Percentiles rank a stretch among this genome's conserved stretches.
Conservation (phyloP, 2,888 invertebrate species). For the Atrina japonica region DNA sequence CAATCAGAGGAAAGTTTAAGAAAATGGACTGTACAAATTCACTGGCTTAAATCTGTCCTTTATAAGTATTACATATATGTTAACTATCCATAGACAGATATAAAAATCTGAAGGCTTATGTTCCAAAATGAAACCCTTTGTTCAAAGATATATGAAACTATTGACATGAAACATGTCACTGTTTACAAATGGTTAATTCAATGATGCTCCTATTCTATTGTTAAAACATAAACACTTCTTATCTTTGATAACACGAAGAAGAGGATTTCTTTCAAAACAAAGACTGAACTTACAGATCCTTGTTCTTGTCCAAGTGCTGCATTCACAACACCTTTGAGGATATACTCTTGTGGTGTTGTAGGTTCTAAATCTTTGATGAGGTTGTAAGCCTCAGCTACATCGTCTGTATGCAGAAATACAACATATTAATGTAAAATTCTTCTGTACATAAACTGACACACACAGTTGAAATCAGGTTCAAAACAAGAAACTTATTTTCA, state of each 20-base stretch:
- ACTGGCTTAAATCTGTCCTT: too few relatives aligned
- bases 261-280: background rate
- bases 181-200: too few relatives aligned
- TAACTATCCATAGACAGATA: too few relatives aligned
- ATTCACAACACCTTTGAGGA: conserved; percentile 97
- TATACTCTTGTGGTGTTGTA: conserved; percentile 96
- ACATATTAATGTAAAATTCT: background rate
- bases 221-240: background rate
- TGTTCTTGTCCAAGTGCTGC: conserved; percentile 95
- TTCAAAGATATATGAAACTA: too few relatives aligned
- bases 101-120: too few relatives aligned
- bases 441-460: too few relatives aligned
- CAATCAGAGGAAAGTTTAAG: too few relatives aligned
- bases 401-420: conserved; percentile 82
- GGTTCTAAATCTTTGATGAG: conserved; percentile 95
- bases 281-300: conserved; percentile 87
- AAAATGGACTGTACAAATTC: too few relatives aligned
- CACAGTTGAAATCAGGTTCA: background rate
- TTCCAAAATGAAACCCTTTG: too few relatives aligned
- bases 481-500: too few relatives aligned
- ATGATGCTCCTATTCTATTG: background rate
- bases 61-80: too few relatives aligned
- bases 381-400: conserved; percentile 92
- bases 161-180: too few relatives aligned
- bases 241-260: background rate